Conservation (phyloP, 2,888 invertebrate species). For the Apodemia mormo region DNA sequence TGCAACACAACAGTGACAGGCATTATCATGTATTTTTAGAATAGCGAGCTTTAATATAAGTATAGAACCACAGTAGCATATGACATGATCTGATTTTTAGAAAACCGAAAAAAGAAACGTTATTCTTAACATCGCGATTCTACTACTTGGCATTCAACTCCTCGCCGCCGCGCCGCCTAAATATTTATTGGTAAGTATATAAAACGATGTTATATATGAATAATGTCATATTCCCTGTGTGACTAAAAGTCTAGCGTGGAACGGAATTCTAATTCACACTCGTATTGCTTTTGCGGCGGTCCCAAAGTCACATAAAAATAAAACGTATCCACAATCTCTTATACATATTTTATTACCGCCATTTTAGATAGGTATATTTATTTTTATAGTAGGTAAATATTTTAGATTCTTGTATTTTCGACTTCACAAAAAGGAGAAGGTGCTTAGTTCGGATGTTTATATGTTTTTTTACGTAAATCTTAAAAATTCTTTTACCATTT, state of each 20-base stretch:
- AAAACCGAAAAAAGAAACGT: no score
- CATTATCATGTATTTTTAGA: no score
- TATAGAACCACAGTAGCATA: no score
- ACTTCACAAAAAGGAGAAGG: no score
- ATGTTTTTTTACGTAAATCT: no score
- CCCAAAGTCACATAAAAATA: neutral
- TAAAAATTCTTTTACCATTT: no score
- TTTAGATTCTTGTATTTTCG: neutral
- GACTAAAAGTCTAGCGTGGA: slow-evolving; percentile 11
- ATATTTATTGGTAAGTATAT: slow-evolving; percentile 2
- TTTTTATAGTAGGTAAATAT: neutral
- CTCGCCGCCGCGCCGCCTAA: neutral
- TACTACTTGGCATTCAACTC: neutral
- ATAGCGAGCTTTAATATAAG: no score
- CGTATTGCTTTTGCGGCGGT: slow-evolving; percentile 1
- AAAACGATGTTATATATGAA: neutral
- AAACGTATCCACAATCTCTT: neutral
- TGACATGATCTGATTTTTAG: no score
- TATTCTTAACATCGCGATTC: no score
- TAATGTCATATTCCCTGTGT: neutral
- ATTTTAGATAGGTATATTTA: neutral
- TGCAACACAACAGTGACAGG: no score
- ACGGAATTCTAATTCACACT: neutral
- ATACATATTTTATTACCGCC: neutral
- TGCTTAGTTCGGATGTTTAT: no score